Percentiles rank a stretch among this genome's conserved stretches.
phyloP scores from a whole-genome alignment of 2,797 vertebrate species.

The Lutjanus campechanus region DNA sequence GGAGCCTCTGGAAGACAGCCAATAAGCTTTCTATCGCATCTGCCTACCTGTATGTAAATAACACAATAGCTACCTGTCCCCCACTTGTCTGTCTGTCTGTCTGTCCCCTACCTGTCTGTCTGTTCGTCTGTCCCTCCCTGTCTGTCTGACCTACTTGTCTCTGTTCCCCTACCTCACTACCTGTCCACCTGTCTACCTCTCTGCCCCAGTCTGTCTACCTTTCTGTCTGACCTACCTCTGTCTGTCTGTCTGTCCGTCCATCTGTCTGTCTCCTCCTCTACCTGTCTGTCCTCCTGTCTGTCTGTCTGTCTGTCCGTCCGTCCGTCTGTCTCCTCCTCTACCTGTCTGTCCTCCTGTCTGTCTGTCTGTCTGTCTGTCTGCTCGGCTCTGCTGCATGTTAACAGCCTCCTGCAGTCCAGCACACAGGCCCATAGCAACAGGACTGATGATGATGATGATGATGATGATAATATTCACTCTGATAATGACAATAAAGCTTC shows the following conservation, averaged over 20 bases:
- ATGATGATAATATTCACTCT: constrained; percentile 56
- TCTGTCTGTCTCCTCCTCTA: not conserved
- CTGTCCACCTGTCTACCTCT: constrained; percentile 37
- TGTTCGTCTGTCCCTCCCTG: constrained; percentile 13
- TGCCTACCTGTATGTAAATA: constrained; percentile 77
- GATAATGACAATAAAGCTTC: constrained; percentile 75
- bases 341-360: constrained; percentile 20
- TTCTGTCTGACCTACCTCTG: constrained; percentile 22
- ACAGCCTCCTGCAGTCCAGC: constrained; percentile 77
- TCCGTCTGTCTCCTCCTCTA: constrained; percentile 54
- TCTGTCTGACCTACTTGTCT: constrained; percentile 32
- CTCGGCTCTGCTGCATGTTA: constrained; percentile 80
- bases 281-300: constrained; percentile 18
- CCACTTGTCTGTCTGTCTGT: constrained; percentile 15
- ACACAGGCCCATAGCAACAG: constrained; percentile 71
- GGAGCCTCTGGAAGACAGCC: constrained; percentile 76
- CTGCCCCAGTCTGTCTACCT: constrained; percentile 7
- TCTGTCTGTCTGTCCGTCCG: constrained; percentile 25
- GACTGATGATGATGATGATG: constrained; percentile 64
- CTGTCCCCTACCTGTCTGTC: constrained; percentile 23
- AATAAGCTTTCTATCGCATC: constrained; percentile 75
- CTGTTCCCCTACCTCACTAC: constrained; percentile 19
- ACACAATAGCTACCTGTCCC: constrained; percentile 76
- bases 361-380: constrained; percentile 54
- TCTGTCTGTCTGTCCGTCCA: constrained; percentile 33